A percentile compares a stretch with the other conserved stretches of the same genome.
Evolutionary conservation across 2,797 vertebrate genomes (phyloP).

Genomic region (Avahi laniger): DNA sequence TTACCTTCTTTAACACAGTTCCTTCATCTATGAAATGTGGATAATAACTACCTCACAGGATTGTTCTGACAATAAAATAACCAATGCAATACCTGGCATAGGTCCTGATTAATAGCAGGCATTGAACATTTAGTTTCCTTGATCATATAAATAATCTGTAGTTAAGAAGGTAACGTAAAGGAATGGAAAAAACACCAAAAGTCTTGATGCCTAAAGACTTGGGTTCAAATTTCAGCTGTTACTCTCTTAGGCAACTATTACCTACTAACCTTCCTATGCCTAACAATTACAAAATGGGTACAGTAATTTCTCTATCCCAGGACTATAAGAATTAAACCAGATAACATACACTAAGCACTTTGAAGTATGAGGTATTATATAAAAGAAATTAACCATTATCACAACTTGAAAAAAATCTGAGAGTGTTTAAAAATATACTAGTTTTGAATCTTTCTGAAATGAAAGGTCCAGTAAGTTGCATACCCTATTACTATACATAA

Average conservation of each 20-base stretch:
- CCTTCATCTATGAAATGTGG: neutral
- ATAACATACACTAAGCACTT: neutral
- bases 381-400: constrained; percentile 1
- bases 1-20: constrained; percentile 5
- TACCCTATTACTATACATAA: neutral
- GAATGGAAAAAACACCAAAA: neutral
- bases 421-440: constrained; percentile 3
- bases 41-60: neutral
- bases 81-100: neutral
- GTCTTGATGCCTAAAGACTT: neutral
- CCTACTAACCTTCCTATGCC: neutral
- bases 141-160: neutral
- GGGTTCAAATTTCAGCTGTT: constrained; percentile 40
- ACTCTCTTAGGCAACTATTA: neutral
- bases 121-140: constrained; percentile 10
- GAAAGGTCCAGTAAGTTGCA: neutral
- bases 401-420: constrained; percentile 26
- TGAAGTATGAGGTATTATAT: neutral
- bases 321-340: constrained; percentile 27
- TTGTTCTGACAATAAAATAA: neutral
- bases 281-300: constrained; percentile 22
- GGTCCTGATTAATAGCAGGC: neutral
- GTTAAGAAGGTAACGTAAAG: constrained; percentile 26
- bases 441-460: constrained; percentile 13
- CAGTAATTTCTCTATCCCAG: neutral